Percentiles rank a stretch among this genome's conserved stretches.
These are phyloP conservation scores for Sesia apiformis DNA, from an alignment of 2,888 invertebrate genomes.

Conservation along the genomic window DNA sequence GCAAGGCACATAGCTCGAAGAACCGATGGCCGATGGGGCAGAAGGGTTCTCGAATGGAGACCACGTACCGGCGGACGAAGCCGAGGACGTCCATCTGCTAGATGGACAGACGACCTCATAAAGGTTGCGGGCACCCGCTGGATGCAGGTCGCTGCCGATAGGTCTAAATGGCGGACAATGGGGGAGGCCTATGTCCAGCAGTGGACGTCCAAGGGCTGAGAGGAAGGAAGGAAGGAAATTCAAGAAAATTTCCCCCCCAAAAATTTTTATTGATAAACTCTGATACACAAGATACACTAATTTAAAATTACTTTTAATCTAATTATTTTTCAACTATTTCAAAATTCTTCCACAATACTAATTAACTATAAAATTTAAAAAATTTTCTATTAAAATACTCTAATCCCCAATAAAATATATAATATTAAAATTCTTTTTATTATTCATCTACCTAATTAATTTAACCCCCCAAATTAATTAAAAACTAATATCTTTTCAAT, in stretches of 20 bases:
- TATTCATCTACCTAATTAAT: slow-evolving; percentile 31
- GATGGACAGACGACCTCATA: too few species aligned
- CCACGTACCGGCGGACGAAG: too few species aligned
- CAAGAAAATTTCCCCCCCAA: slow-evolving; percentile 61
- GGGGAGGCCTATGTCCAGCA: too few species aligned
- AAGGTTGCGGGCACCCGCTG: too few species aligned
- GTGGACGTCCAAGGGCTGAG: too few species aligned
- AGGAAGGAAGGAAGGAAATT: too few species aligned
- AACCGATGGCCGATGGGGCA: too few species aligned
- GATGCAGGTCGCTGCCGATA: too few species aligned
- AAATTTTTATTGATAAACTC: slow-evolving; percentile 75
- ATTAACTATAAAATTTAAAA: slow-evolving; percentile 67
- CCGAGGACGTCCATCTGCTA: too few species aligned
- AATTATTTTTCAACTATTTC: slow-evolving; percentile 65
- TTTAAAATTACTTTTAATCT: slow-evolving; percentile 69
- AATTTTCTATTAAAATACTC: slow-evolving; percentile 69
- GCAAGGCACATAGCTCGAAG: too few species aligned
- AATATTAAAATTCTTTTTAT: slow-evolving; percentile 41
- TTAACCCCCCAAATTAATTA: slow-evolving; percentile 47
- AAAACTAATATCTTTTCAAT: slow-evolving; percentile 72
- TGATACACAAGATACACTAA: slow-evolving; percentile 83
- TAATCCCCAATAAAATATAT: slow-evolving; percentile 21
- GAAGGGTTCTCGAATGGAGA: too few species aligned
- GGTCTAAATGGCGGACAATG: too few species aligned
- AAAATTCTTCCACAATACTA: slow-evolving; percentile 75